phyloP scores from a whole-genome alignment of 1,140 invertebrate species.

The Drosophila tsacasi region DNA sequence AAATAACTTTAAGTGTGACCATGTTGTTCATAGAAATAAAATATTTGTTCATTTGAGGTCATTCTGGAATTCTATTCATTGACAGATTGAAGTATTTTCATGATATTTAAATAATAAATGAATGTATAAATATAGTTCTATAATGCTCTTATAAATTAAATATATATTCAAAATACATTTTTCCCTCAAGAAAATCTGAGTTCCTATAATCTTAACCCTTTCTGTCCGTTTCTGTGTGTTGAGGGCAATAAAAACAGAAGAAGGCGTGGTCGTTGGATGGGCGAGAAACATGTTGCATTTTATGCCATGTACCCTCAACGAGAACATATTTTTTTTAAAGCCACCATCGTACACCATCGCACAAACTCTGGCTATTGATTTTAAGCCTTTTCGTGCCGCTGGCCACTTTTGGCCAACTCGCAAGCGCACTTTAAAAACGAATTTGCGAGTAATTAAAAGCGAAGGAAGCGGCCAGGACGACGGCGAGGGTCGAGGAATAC shows the following conservation, averaged over 20 bases:
- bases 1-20: no score
- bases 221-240: slow-evolving; percentile 6
- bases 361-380: slow-evolving; percentile 21
- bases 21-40: no score
- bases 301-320: slow-evolving; percentile 23
- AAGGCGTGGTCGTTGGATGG: slow-evolving; percentile 18
- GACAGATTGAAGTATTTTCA: no score
- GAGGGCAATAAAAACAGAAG: slow-evolving; percentile 60
- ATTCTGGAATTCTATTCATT: no score
- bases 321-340: slow-evolving; percentile 50
- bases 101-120: no score
- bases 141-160: background rate
- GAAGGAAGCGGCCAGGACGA: slow-evolving; percentile 13
- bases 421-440: slow-evolving; percentile 45
- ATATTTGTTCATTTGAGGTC: no score
- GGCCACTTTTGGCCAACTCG: slow-evolving; percentile 17
- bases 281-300: slow-evolving; percentile 71
- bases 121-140: no score
- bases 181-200: accelerated
- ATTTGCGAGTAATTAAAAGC: slow-evolving; percentile 66
- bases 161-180: background rate
- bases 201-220: background rate
- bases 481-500: background rate
- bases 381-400: slow-evolving; percentile 30
- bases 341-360: slow-evolving; percentile 1